Conservation (phyloP, 2,888 invertebrate species). For the Anodontia alba region DNA sequence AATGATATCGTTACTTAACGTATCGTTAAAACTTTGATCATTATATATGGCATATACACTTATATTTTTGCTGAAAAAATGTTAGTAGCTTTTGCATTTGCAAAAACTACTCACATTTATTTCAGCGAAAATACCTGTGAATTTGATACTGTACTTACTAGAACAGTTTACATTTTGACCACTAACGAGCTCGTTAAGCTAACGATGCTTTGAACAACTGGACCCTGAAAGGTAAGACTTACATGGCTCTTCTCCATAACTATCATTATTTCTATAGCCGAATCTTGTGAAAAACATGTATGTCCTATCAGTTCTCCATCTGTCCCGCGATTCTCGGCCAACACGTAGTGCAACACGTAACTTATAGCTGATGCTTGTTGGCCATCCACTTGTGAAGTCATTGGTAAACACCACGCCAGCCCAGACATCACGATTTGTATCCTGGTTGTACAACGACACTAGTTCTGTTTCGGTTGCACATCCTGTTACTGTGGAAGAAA, state of each 20-base stretch:
- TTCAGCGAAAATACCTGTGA: too few relatives aligned
- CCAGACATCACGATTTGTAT: conserved; percentile 44
- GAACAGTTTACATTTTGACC: too few relatives aligned
- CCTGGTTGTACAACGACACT: conserved; percentile 29
- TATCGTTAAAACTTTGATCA: too few relatives aligned
- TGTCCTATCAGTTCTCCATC: conserved; percentile 60
- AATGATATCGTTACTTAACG: too few relatives aligned
- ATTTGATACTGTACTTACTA: too few relatives aligned
- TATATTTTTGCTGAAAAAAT: too few relatives aligned
- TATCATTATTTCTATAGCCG: conserved; percentile 53
- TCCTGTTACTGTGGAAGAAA: conserved; percentile 32
- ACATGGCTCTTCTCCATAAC: conserved; percentile 57
- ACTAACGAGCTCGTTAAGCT: too few relatives aligned
- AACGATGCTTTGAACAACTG: too few relatives aligned
- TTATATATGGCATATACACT: too few relatives aligned
- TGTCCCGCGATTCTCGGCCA: conserved; percentile 3
- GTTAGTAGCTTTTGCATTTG: too few relatives aligned
- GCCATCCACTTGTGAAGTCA: conserved; percentile 35
- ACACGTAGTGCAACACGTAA: conserved; percentile 57
- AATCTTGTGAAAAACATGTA: conserved; percentile 61
- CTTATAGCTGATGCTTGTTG: conserved; percentile 46
- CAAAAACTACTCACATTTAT: too few relatives aligned
- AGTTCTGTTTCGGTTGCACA: conserved; percentile 35
- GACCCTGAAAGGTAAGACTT: conserved; percentile 10
- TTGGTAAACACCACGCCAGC: conserved; percentile 60